Conservation (phyloP, 1,140 invertebrate genomes). For the Orchestia grillus region DNA sequence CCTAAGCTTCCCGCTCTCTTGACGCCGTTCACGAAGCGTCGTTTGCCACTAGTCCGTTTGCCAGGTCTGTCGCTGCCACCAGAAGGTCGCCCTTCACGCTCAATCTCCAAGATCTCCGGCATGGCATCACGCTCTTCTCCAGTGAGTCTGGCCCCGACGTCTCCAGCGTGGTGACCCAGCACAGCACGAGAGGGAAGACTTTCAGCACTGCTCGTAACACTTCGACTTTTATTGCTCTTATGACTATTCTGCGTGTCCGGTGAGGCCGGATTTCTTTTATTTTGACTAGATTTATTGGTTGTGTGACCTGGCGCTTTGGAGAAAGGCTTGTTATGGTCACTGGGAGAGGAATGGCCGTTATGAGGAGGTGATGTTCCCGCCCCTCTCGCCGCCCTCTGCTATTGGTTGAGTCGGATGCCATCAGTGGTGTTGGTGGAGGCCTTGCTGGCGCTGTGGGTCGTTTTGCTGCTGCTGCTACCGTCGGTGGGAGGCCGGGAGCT, state of each 20-base stretch:
- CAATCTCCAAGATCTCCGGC: constrained; percentile 2
- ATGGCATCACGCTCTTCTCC: background rate
- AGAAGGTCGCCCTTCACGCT: background rate
- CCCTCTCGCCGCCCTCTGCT: background rate
- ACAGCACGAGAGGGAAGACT: constrained; percentile 1
- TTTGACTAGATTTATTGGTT: background rate
- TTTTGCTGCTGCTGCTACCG: background rate
- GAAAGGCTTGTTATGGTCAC: background rate
- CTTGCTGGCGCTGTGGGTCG: background rate
- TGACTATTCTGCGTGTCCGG: background rate
- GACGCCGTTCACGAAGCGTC: background rate
- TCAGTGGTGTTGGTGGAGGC: constrained; percentile 45
- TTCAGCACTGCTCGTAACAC: background rate
- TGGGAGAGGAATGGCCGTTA: no score
- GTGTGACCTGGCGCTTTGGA: background rate
- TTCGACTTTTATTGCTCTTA: background rate
- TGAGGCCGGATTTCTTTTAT: background rate
- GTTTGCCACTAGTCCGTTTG: background rate
- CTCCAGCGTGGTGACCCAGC: background rate
- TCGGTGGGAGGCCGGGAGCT: background rate
- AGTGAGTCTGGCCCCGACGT: no score
- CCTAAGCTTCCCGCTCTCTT: background rate
- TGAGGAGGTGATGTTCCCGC: background rate
- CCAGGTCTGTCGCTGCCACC: background rate
- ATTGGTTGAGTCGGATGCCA: constrained; percentile 8